These are phyloP conservation scores for Nephrotoma guestfalica DNA, from an alignment of 2,888 invertebrate genomes.

Conservation along the genomic window DNA sequence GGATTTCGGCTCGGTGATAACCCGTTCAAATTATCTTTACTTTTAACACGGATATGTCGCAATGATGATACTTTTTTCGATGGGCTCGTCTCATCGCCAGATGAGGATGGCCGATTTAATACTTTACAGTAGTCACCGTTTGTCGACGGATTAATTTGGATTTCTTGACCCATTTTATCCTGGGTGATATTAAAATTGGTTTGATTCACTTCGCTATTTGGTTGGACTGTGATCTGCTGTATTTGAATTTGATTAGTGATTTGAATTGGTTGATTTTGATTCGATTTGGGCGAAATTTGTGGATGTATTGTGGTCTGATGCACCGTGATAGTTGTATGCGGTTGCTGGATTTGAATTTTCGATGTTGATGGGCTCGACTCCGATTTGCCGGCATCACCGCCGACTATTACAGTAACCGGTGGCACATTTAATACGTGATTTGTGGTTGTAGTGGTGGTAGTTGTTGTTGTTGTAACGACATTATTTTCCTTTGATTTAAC, in stretches of 20 bases:
- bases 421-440: not conserved
- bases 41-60: slow-evolving; percentile 12
- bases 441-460: not conserved
- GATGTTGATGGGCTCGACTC: slow-evolving; percentile 5
- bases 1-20: not conserved
- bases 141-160: slow-evolving; percentile 10
- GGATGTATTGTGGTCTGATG: slow-evolving; percentile 16
- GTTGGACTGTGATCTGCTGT: slow-evolving; percentile 15
- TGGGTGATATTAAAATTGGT: slow-evolving; percentile 12
- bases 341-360: slow-evolving; percentile 15
- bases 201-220: slow-evolving; percentile 5
- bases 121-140: not conserved
- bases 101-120: slow-evolving; percentile 4
- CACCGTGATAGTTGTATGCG: slow-evolving; percentile 15
- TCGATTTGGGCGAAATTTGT: slow-evolving; percentile 9
- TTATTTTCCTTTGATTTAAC: slow-evolving; percentile 10
- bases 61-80: slow-evolving; percentile 6
- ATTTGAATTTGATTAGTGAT: slow-evolving; percentile 16
- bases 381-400: not conserved
- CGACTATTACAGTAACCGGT: slow-evolving; percentile 16
- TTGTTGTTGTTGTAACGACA: slow-evolving; percentile 1
- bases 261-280: slow-evolving; percentile 13
- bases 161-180: slow-evolving; percentile 12
- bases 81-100: slow-evolving; percentile 1
- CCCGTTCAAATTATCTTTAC: slow-evolving; percentile 3